These are phyloP conservation scores for Stichopus chloronotus DNA, from an alignment of 35 echinoderm and acorn worm genomes.

Conservation along the genomic window DNA sequence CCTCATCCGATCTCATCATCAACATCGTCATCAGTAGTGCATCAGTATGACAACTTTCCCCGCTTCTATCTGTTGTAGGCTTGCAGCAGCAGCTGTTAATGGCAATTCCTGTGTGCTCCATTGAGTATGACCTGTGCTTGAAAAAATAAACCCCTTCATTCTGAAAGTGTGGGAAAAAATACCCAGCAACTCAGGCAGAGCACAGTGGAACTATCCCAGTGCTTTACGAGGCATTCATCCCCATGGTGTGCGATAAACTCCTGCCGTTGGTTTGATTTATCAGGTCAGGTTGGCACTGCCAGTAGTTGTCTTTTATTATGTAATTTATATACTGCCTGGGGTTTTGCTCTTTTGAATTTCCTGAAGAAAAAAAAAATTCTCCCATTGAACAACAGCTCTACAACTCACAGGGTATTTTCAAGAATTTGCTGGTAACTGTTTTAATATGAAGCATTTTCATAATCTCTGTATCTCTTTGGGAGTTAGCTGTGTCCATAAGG, in stretches of 20 bases:
- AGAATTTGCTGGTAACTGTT: no score
- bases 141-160: slow-evolving; percentile 30
- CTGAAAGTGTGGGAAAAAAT: slow-evolving; percentile 29
- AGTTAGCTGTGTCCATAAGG: no score
- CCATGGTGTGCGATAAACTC: not conserved
- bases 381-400: no score
- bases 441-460: no score
- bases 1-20: no score
- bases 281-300: slow-evolving; percentile 30
- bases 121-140: slow-evolving; percentile 25
- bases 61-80: no score
- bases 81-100: not conserved
- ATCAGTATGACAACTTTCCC: no score
- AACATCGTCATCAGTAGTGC: no score
- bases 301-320: slow-evolving; percentile 5
- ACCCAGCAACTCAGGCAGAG: not conserved
- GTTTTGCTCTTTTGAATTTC: not conserved
- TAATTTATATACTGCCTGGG: slow-evolving; percentile 21
- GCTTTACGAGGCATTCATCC: slow-evolving; percentile 22
- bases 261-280: slow-evolving; percentile 15
- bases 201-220: not conserved
- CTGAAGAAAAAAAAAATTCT: no score
- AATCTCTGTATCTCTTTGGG: no score
- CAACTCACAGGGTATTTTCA: no score
- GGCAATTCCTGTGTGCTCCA: slow-evolving; percentile 13